Base-by-base conservation (phyloP, 2,797 vertebrate species). In the Todus mexicanus region DNA sequence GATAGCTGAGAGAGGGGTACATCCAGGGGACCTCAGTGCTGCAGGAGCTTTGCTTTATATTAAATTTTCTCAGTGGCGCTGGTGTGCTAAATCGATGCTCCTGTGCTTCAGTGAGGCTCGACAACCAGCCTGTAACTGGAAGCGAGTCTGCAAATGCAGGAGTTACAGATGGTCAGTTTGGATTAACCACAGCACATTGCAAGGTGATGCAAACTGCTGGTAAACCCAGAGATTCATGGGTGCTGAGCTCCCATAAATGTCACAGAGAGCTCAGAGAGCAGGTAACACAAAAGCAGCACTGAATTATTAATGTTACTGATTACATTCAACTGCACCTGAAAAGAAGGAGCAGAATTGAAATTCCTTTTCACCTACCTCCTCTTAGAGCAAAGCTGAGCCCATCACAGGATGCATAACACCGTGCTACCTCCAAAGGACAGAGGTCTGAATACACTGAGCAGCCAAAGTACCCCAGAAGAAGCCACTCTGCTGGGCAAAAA, bases 371-470 rank as follows among this genome's bases (percentile, higher is more conserved):
- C 64, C 80, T 17, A 83, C 25, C 43, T 66, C 14, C 7, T 69
- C 33, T 43, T 23, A 59, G 35, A 85, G 47, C 25, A 25, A 15
- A 51, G 20, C 54, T 72, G 59, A 75, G 22, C 63, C 15, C 63
- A 48, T 22, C 31, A 22, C 1, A 3, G 5, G 53, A 27, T 1
- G 5, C 0, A 0, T 35, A n/a, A 43, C 43, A 22, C 23, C 2
- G 20, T 8, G 25, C 21, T 15, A 10, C 23, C 31, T 38, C 43
- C 0, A 0, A 51, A 37, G 5, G 10, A 33, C 63, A 61, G n/a
- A 78, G 42, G 5, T 9, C 20, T 37, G 66, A 74, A 15, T 0
- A 1, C 48, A 12, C 40, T 0, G 0, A 68, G 33, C 37, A 48
- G 61, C n/a, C 31, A n/a, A 47, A 70, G 40, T 4, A 19, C 8